Conservation (phyloP, 2,888 invertebrate species). For the Orgyia antiqua region DNA sequence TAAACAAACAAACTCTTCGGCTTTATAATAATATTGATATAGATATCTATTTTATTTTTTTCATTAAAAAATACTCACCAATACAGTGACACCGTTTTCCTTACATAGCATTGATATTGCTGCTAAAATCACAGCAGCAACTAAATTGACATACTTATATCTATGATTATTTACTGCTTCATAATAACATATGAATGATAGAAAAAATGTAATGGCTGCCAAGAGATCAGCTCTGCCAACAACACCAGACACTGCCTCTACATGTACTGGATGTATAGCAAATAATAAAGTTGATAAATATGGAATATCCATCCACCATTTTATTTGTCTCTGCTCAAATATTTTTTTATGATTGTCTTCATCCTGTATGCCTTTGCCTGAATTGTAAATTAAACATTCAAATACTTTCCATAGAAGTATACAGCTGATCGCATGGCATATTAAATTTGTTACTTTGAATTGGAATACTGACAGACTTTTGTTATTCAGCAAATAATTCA, state of each 20-base stretch:
- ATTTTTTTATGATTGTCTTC: constrained; percentile 2
- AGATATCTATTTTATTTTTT: neutral
- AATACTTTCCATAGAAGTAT: constrained; percentile 42
- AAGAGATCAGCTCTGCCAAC: constrained; percentile 96
- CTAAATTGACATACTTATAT: constrained; percentile 31
- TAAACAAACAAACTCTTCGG: too few relatives aligned
- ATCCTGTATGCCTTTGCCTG: constrained; percentile 6
- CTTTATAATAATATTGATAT: too few relatives aligned
- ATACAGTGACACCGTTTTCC: constrained; percentile 93
- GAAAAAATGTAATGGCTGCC: constrained; percentile 86
- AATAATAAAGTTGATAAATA: constrained; percentile 86
- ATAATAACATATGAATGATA: constrained; percentile 83
- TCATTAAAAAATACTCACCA: constrained; percentile 73
- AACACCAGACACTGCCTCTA: constrained; percentile 94
- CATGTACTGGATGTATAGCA: constrained; percentile 94
- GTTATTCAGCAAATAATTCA: constrained; percentile 81
- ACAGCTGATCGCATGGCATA: constrained; percentile 82
- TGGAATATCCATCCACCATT: constrained; percentile 55
- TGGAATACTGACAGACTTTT: constrained; percentile 74
- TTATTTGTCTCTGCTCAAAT: constrained; percentile 5
- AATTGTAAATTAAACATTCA: constrained; percentile 27
- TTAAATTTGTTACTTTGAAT: constrained; percentile 87
- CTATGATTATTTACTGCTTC: constrained; percentile 30
- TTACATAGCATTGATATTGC: constrained; percentile 90
- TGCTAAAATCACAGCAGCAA: constrained; percentile 61